Evolutionary conservation across 2,113 vertebrate genomes (phyloP).

Genomic region (Mugil cephalus): DNA sequence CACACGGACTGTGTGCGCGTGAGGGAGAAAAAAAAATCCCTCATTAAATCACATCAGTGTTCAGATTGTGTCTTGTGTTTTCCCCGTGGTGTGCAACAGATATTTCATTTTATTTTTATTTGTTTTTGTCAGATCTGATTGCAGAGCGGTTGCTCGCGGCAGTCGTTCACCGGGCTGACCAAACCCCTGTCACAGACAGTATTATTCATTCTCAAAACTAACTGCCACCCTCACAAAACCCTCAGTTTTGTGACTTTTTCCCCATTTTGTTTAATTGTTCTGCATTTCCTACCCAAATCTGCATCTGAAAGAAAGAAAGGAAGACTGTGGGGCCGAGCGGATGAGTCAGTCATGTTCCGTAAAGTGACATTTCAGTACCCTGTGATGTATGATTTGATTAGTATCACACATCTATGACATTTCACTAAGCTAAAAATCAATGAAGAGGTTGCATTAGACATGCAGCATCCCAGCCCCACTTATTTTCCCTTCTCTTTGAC

Average conservation of each 20-base stretch:
- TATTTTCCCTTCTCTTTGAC: conserved; percentile 53
- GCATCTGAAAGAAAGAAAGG: conserved; percentile 24
- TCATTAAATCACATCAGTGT: conserved; percentile 64
- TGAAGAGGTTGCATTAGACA: conserved; percentile 61
- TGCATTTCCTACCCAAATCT: conserved; percentile 31
- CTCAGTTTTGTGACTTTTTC: not conserved
- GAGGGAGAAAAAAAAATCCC: conserved; percentile 27
- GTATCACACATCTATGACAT: conserved; percentile 73
- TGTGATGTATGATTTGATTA: conserved; percentile 75
- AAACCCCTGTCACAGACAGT: conserved; percentile 31
- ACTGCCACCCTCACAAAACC: conserved; percentile 1
- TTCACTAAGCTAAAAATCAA: conserved; percentile 75
- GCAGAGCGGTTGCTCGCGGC: conserved; percentile 27
- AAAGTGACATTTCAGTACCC: conserved; percentile 61
- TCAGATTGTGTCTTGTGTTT: conserved; percentile 17
- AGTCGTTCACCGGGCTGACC: conserved; percentile 3
- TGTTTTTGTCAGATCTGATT: conserved; percentile 48
- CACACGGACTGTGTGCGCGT: conserved; percentile 76
- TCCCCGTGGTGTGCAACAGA: not conserved
- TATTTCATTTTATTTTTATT: not conserved
- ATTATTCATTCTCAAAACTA: conserved; percentile 24
- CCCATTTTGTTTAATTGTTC: not conserved
- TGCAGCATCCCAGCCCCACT: conserved; percentile 55
- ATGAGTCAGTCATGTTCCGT: conserved; percentile 49
- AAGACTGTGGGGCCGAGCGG: conserved; percentile 4